A percentile compares a stretch with the other conserved stretches of the same genome.
These are phyloP conservation scores for Lepus timidus DNA, from an alignment of 2,113 vertebrate genomes.

Conservation along the genomic window DNA sequence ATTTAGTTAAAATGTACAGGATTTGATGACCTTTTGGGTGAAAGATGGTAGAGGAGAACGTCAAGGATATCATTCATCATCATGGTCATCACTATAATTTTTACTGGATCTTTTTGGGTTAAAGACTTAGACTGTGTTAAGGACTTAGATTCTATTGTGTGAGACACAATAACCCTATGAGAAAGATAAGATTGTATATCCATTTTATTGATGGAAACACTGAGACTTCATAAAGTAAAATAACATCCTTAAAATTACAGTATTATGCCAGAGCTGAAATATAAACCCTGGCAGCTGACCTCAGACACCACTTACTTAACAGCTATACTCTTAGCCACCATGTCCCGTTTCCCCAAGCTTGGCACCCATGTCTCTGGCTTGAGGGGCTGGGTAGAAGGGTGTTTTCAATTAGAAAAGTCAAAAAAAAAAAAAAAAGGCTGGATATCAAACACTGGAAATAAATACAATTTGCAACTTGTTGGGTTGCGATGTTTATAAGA, in stretches of 20 bases:
- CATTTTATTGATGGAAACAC: background rate
- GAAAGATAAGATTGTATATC: background rate
- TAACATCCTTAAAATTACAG: background rate
- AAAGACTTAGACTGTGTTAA: background rate
- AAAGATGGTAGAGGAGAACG: constrained; percentile 17
- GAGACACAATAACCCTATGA: background rate
- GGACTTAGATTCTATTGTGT: background rate
- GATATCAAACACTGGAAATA: background rate
- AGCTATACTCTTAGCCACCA: background rate
- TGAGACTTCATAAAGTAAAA: background rate
- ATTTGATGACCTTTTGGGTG: background rate
- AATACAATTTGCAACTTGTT: background rate
- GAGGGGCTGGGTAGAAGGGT: background rate
- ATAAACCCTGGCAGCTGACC: background rate
- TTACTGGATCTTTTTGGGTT: background rate
- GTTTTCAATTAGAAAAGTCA: background rate
- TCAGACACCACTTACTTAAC: background rate
- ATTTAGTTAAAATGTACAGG: background rate
- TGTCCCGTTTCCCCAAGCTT: background rate
- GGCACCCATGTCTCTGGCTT: background rate
- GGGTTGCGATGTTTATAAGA: background rate
- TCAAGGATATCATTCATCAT: background rate
- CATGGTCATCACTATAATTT: background rate
- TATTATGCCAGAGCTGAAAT: background rate
- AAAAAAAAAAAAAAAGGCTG: background rate